Conservation (phyloP, 2,113 vertebrate species). For the Rhineura floridana region DNA sequence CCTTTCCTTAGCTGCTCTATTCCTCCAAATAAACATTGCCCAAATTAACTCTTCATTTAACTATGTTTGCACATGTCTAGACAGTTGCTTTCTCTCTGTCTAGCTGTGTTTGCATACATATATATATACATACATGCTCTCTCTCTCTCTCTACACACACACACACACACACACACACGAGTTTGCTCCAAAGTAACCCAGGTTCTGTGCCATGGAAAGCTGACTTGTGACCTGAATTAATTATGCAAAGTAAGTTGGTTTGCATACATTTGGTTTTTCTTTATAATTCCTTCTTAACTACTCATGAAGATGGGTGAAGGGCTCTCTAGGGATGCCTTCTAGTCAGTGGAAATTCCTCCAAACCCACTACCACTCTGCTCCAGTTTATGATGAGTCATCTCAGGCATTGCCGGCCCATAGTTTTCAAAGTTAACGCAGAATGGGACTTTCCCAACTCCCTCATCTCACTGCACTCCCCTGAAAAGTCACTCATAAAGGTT, state of each 20-base stretch:
- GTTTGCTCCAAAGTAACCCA: background rate
- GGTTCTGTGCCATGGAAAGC: background rate
- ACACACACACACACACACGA: too few relatives aligned
- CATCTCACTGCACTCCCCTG: background rate
- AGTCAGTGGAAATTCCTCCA: background rate
- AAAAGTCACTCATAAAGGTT: background rate
- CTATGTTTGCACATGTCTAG: background rate
- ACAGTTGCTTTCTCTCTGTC: background rate
- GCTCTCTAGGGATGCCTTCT: background rate
- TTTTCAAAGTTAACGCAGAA: background rate
- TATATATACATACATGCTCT: too few relatives aligned
- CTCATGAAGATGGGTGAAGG: background rate
- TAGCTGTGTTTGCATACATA: too few relatives aligned
- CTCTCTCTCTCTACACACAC: too few relatives aligned
- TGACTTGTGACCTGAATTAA: background rate
- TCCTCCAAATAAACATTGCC: constrained; percentile 21
- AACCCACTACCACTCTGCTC: background rate
- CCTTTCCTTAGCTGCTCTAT: background rate
- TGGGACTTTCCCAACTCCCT: background rate
- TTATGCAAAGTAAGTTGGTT: background rate
- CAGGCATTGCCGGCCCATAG: background rate
- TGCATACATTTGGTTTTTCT: background rate
- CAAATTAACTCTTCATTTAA: constrained; percentile 3
- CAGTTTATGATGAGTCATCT: background rate
- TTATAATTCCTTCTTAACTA: background rate